Evolutionary conservation across 2,888 invertebrate genomes (phyloP).

Genomic region (Chorisops tibialis): DNA sequence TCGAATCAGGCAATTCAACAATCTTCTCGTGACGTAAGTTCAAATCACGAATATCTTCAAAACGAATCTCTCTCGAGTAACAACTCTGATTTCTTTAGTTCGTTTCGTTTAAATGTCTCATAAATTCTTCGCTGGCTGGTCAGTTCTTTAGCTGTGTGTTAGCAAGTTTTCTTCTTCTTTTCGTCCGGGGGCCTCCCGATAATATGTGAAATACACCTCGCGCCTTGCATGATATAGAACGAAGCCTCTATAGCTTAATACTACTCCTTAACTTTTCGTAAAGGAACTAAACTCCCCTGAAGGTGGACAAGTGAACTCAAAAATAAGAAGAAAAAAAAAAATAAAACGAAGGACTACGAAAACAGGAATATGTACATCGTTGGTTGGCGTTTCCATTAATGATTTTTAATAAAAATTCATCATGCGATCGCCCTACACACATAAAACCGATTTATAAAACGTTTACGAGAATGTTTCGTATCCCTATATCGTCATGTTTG

Average conservation of each 20-base stretch:
- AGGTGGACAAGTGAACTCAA: no score
- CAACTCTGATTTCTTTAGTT: neutral
- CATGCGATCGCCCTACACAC: slow-evolving; percentile 25
- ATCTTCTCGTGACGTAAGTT: no score
- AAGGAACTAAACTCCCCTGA: neutral
- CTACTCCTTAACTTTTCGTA: neutral
- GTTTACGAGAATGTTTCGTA: neutral
- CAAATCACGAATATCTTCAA: no score
- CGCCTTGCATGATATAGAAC: no score
- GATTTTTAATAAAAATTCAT: slow-evolving; percentile 33
- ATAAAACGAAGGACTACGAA: neutral
- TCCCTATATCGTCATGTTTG: neutral
- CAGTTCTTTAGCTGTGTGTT: neutral
- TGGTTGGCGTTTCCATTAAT: slow-evolving; percentile 29
- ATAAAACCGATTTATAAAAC: neutral
- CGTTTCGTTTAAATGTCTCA: slow-evolving; percentile 29
- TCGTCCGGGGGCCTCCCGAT: neutral
- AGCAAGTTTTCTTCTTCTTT: slow-evolving; percentile 11
- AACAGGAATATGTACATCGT: slow-evolving; percentile 14
- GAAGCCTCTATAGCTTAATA: no score
- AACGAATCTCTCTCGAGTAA: no score
- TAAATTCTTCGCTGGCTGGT: slow-evolving; percentile 25
- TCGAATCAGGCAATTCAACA: no score
- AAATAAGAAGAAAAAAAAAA: neutral
- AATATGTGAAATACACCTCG: neutral